Conservation (phyloP, 2,797 vertebrate genomes). For the Danio albolineatus region DNA sequence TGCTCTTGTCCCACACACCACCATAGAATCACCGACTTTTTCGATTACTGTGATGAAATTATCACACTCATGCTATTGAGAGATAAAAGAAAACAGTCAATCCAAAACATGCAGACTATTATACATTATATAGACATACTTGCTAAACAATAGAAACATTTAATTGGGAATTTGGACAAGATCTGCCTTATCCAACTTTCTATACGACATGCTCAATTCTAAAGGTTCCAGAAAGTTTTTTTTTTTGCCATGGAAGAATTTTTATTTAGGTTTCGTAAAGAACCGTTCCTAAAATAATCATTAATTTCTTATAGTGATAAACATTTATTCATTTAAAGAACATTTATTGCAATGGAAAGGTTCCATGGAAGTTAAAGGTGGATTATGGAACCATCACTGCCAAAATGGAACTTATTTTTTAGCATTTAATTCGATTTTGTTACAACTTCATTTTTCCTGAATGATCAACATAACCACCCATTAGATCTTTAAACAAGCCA, state of each 20-base stretch:
- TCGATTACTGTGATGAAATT: conserved; percentile 86
- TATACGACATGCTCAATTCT: neutral
- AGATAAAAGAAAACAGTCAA: conserved; percentile 43
- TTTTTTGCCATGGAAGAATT: no score
- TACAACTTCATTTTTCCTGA: neutral
- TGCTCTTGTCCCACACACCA: conserved; percentile 83
- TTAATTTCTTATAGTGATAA: no score
- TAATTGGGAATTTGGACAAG: neutral
- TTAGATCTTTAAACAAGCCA: conserved; percentile 1
- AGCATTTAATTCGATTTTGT: neutral
- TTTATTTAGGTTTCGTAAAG: no score
- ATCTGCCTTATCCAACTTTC: neutral
- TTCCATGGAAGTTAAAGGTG: no score
- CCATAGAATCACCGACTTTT: conserved; percentile 79
- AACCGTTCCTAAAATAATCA: no score
- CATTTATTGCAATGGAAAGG: no score
- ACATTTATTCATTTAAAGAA: no score
- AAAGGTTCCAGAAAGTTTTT: no score
- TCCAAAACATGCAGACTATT: neutral
- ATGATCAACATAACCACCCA: neutral
- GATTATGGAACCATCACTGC: no score
- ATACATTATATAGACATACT: neutral
- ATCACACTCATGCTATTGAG: conserved; percentile 79
- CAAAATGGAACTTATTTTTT: no score
- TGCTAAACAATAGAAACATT: neutral